Percentiles rank a stretch among this genome's conserved stretches.
phyloP scores from a whole-genome alignment of 1,140 invertebrate species.

The Antheraea pernyi region DNA sequence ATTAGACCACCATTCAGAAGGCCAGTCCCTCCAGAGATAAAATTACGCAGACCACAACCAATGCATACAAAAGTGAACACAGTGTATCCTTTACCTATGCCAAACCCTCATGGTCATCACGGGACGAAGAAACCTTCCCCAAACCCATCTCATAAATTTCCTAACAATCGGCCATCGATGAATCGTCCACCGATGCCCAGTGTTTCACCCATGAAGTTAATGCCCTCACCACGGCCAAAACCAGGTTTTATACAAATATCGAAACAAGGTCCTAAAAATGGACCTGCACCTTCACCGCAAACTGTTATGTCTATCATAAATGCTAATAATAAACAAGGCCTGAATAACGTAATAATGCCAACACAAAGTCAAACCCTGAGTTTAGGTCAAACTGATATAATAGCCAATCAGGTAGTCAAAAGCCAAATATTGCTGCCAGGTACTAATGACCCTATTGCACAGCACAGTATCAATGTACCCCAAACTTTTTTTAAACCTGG shows the following conservation, averaged over 20 bases:
- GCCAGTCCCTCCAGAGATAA: constrained; percentile 68
- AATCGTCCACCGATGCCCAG: constrained; percentile 42
- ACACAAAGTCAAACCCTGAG: constrained; percentile 65
- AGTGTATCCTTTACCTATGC: constrained; percentile 63
- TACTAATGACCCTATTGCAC: constrained; percentile 41
- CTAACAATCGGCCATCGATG: constrained; percentile 51
- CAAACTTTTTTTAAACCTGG: constrained; percentile 60
- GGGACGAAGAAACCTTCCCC: constrained; percentile 54
- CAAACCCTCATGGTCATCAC: constrained; percentile 46
- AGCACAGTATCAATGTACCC: constrained; percentile 38
- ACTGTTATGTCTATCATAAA: constrained; percentile 44
- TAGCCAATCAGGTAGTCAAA: constrained; percentile 73
- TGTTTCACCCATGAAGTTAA: constrained; percentile 62
- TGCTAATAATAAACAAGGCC: constrained; percentile 45
- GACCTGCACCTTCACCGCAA: constrained; percentile 24
- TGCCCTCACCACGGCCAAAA: constrained; percentile 49
- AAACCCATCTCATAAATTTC: constrained; percentile 43
- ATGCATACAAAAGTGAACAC: constrained; percentile 49
- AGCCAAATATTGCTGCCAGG: constrained; percentile 71
- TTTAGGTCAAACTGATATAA: constrained; percentile 70
- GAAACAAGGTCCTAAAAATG: constrained; percentile 25
- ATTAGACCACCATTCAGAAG: constrained; percentile 62
- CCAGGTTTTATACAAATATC: constrained; percentile 41
- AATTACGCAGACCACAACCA: constrained; percentile 59
- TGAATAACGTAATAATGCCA: constrained; percentile 35